These are phyloP conservation scores for Diphyllodes magnificus DNA, from an alignment of 2,113 vertebrate species.

Conservation along the genomic window DNA sequence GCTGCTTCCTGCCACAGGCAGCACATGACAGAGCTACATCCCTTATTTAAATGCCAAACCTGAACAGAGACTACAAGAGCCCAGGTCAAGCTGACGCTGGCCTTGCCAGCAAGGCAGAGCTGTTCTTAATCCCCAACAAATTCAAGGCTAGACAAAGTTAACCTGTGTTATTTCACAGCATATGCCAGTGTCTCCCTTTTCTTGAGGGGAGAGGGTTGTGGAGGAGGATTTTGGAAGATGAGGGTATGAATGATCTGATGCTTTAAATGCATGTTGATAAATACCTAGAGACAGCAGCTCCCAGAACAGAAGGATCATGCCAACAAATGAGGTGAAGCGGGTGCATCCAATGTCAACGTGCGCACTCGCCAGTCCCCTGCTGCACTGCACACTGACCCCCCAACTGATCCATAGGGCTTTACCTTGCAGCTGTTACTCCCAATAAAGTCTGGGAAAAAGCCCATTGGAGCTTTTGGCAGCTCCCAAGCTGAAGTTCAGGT, in stretches of 20 bases:
- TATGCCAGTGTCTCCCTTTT: not conserved
- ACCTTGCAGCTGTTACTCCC: not conserved
- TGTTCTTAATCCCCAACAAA: not conserved
- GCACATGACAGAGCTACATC: not conserved
- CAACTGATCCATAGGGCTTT: fast-evolving
- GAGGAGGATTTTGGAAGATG: not conserved
- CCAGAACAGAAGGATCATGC: not conserved
- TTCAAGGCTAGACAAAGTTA: not conserved
- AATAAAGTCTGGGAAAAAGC: not conserved
- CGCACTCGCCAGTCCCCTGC: not conserved
- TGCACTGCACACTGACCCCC: not conserved
- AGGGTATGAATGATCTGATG: not conserved
- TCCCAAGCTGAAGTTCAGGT: not conserved
- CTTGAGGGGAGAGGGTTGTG: too few species aligned
- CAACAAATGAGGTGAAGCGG: fast-evolving
- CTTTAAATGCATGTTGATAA: not conserved
- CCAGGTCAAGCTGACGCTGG: not conserved
- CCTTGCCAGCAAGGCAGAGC: not conserved
- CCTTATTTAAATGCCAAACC: not conserved
- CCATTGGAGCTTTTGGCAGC: not conserved
- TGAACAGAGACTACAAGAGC: not conserved
- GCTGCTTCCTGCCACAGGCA: not conserved
- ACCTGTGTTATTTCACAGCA: not conserved
- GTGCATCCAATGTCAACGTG: not conserved
- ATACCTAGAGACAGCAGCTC: not conserved